Conservation (phyloP, 2,113 vertebrate species). For the Passer montanus region DNA sequence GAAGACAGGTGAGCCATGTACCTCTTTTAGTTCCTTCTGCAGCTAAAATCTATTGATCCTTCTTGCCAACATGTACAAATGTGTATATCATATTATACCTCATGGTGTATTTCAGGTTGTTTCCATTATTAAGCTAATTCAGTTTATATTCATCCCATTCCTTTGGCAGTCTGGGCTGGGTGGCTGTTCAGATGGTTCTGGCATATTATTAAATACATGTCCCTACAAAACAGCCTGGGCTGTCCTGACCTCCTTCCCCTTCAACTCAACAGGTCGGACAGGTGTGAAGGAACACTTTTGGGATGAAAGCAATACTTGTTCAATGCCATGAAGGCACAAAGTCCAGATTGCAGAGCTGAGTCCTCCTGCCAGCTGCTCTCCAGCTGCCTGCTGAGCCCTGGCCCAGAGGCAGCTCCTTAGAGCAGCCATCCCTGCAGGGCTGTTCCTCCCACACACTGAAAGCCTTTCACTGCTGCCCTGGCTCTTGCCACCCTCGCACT, state of each 20-base stretch:
- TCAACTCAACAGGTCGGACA: neutral
- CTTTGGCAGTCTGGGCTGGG: neutral
- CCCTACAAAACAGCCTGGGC: neutral
- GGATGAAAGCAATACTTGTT: neutral
- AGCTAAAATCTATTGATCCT: neutral
- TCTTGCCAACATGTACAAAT: neutral
- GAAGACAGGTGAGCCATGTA: neutral
- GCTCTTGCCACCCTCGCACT: accelerated
- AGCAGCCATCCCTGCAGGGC: neutral
- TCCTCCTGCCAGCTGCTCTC: neutral
- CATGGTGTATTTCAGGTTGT: neutral
- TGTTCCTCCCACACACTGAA: accelerated
- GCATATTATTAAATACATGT: too few species aligned
- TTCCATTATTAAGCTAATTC: neutral
- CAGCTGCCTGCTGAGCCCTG: neutral
- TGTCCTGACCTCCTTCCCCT: neutral
- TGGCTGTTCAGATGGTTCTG: neutral
- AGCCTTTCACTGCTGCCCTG: neutral
- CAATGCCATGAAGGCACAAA: neutral
- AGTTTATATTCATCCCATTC: neutral
- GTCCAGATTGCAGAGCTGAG: neutral
- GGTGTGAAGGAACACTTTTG: neutral
- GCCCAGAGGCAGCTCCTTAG: neutral
- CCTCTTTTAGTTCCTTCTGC: neutral
- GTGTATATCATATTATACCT: neutral